phyloP scores from a whole-genome alignment of 92 coral and sea anemone genomes.

The Plumapathes pennacea region DNA sequence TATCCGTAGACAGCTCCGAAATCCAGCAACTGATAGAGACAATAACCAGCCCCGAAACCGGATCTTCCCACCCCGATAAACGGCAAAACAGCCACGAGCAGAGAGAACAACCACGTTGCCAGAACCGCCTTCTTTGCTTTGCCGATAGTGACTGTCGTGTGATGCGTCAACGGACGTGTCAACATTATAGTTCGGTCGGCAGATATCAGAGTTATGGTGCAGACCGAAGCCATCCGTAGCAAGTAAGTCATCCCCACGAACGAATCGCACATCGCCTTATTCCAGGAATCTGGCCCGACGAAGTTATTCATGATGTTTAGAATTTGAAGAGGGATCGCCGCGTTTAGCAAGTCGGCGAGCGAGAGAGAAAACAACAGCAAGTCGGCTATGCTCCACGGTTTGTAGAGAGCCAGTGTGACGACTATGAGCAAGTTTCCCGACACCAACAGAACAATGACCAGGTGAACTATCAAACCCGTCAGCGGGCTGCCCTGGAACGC shows the following conservation, averaged over 20 bases:
- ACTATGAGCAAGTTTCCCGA: constrained; percentile 72
- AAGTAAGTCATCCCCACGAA: constrained; percentile 77
- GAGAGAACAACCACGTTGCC: constrained; percentile 63
- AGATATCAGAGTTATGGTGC: constrained; percentile 88
- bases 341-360: constrained; percentile 77
- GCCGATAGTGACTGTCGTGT: constrained; percentile 65
- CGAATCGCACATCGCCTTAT: constrained; percentile 56
- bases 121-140: constrained; percentile 55
- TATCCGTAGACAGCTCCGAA: constrained; percentile 75
- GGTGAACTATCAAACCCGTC: constrained; percentile 70
- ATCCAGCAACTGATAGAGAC: constrained; percentile 73
- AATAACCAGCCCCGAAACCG: constrained; percentile 49
- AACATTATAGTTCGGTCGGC: constrained; percentile 73
- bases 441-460: constrained; percentile 50
- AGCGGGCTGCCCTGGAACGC: constrained; percentile 14
- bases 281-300: constrained; percentile 74
- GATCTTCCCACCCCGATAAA: constrained; percentile 60
- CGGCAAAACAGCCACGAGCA: constrained; percentile 59
- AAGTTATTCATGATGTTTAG: constrained; percentile 73
- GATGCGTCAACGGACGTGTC: constrained; percentile 74
- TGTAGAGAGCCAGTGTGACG: constrained; percentile 65
- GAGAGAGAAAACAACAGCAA: constrained; percentile 78
- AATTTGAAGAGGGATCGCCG: constrained; percentile 69
- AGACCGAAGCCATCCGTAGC: constrained; percentile 87
- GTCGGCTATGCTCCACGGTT: constrained; percentile 84